These are phyloP conservation scores for Sitta carolinensis DNA, from an alignment of 2,797 vertebrate species.

Conservation along the genomic window DNA sequence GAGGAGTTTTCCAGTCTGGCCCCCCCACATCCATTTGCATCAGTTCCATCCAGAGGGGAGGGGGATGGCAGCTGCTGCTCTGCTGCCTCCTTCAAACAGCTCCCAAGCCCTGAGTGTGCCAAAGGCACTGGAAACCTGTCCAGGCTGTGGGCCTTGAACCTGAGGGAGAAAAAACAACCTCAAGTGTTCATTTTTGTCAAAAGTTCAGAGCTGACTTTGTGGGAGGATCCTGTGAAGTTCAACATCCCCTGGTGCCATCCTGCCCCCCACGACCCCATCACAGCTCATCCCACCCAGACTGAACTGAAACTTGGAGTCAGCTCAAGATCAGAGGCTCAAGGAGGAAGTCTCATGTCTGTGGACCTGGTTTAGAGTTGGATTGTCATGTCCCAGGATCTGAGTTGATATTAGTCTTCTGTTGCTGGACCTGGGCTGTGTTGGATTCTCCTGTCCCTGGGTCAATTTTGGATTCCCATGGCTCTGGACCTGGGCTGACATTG, in stretches of 20 bases:
- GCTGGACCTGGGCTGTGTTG: neutral
- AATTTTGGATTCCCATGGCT: neutral
- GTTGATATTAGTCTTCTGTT: fast-evolving
- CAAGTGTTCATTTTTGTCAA: neutral
- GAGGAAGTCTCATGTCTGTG: neutral
- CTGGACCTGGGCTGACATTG: neutral
- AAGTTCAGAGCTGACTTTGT: neutral
- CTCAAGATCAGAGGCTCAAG: neutral
- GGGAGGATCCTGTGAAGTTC: neutral
- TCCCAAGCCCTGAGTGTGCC: neutral
- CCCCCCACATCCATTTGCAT: fast-evolving
- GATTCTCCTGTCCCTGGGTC: neutral
- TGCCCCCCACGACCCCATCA: neutral
- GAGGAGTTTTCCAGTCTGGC: neutral
- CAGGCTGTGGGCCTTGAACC: neutral
- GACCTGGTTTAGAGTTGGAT: neutral
- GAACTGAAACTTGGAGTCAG: neutral
- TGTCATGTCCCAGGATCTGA: neutral
- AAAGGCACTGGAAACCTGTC: neutral
- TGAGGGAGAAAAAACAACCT: no score
- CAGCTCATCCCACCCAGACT: fast-evolving
- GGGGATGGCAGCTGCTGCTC: neutral
- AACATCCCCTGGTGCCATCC: neutral
- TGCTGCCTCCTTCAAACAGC: neutral
- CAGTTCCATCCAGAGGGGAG: neutral